Evolutionary conservation across 1,140 invertebrate species (phyloP), one percentile per base, ranked within the genome.

Genomic region (Lycorma delicatula): DNA sequence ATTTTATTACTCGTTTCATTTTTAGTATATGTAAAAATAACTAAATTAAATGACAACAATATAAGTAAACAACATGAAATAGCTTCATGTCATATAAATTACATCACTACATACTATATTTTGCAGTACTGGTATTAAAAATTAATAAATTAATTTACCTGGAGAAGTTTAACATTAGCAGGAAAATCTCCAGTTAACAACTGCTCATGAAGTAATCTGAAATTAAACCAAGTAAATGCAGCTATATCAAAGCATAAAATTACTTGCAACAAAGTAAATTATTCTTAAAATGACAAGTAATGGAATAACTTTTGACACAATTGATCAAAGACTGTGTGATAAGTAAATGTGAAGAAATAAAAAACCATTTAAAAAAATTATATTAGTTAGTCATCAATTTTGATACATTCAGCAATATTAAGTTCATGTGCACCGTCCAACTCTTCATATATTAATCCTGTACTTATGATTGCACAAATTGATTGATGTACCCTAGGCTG

Each of bases 91-190:
- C 13, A 12, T 20, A 25, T 49, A 6, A 2, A n/a, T n/a, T 38
- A n/a, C 46, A 1, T 16, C 18, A 1, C n/a, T 34, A 31, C 34
- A 20, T 20, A 27, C 53, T 26, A 36, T 28, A 25, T 23, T 53
- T 52, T 54, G 23, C 51, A 47, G 44, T 53, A 44, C n/a, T 54
- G 47, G 46, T 29, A 23, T 56, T 34, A 34, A 27, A 49, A 41
- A 60, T 50, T 49, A 47, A 22, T 54, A 29, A 20, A 58, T 46
- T 16, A 22, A 51, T 26, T 66, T 70, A 82, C 81, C 75, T 93
- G 91, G 18, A 97, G 74, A n/a, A 97, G 74, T 77, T 97, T 97
- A 26, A 97, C 89, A 74, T 93, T 94, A 1, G 82, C 77, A 27
- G 92, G 85, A 77, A 97, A 97, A 72, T 97, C 93, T 59, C 86